phyloP scores from a whole-genome alignment of 2,797 vertebrate species.

The Catharus ustulatus region DNA sequence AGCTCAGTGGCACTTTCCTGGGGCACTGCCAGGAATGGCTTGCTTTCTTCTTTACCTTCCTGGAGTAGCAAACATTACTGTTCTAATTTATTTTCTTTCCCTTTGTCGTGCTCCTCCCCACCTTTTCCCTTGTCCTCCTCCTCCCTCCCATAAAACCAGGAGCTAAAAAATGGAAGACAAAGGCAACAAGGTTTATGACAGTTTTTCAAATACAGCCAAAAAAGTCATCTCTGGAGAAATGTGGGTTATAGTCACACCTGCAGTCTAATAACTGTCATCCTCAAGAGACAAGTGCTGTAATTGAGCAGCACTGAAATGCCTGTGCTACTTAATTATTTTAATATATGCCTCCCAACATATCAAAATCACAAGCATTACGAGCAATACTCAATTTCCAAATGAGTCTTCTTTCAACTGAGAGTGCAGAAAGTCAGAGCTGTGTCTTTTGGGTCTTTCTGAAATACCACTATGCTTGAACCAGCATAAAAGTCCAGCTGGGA shows the following conservation, averaged over 20 bases:
- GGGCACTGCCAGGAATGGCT: neutral
- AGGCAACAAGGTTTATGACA: neutral
- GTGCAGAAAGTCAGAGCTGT: neutral
- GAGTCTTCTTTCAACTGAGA: neutral
- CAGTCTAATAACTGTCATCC: neutral
- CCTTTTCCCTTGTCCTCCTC: neutral
- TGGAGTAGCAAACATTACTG: neutral
- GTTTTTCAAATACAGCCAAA: neutral
- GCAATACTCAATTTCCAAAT: constrained; percentile 38
- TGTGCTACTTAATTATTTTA: constrained; percentile 54
- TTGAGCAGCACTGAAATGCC: constrained; percentile 37
- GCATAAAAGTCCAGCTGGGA: neutral
- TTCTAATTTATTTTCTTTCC: neutral
- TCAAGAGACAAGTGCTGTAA: constrained; percentile 1
- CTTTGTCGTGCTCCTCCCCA: accelerated
- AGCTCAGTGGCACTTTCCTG: neutral
- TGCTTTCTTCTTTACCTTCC: neutral
- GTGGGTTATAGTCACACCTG: constrained; percentile 4
- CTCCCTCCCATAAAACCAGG: neutral
- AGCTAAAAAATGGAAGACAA: neutral
- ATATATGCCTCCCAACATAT: constrained; percentile 33
- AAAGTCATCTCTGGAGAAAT: neutral
- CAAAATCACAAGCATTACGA: constrained; percentile 26
- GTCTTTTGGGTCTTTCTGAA: neutral
- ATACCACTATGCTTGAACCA: neutral